A percentile compares a stretch with the other conserved stretches of the same genome.
phyloP scores from a whole-genome alignment of 2,888 invertebrate genomes.

The Polia nebulosa region DNA sequence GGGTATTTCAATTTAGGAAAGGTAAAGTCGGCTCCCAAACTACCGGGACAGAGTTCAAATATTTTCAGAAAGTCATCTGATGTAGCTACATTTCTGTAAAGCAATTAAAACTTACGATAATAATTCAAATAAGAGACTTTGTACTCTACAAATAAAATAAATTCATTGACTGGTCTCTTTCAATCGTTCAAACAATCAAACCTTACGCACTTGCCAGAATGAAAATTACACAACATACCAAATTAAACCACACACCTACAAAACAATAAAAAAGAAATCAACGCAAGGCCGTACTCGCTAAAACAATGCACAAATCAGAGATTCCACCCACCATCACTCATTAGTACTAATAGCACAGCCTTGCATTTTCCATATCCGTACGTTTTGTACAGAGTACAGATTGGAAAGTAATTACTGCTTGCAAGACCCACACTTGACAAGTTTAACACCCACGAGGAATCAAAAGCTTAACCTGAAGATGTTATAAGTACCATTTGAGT shows the following conservation, averaged over 20 bases:
- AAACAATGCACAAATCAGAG: conserved; percentile 72
- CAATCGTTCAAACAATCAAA: not conserved
- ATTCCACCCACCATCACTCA: conserved; percentile 69
- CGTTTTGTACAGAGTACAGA: conserved; percentile 72
- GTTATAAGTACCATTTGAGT: conserved; percentile 76
- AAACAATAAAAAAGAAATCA: conserved; percentile 65
- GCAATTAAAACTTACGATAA: too few relatives aligned
- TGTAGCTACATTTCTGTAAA: too few relatives aligned
- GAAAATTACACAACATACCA: conserved; percentile 22
- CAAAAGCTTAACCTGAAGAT: conserved; percentile 74
- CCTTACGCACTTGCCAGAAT: conserved; percentile 4
- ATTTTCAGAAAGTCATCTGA: too few relatives aligned
- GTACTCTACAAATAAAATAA: too few relatives aligned
- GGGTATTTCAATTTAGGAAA: too few relatives aligned
- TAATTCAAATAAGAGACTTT: too few relatives aligned
- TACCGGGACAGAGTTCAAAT: too few relatives aligned
- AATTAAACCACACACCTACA: conserved; percentile 54
- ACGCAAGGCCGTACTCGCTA: conserved; percentile 56
- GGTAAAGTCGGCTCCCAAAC: too few relatives aligned
- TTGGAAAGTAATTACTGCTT: conserved; percentile 84
- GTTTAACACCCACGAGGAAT: conserved; percentile 75
- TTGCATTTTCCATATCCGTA: conserved; percentile 67
- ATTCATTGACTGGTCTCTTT: not conserved
- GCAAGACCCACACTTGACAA: conserved; percentile 76
- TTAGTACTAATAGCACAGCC: conserved; percentile 67